Evolutionary conservation across 2,888 invertebrate genomes (phyloP).

Genomic region (Trichopria drosophilae): DNA sequence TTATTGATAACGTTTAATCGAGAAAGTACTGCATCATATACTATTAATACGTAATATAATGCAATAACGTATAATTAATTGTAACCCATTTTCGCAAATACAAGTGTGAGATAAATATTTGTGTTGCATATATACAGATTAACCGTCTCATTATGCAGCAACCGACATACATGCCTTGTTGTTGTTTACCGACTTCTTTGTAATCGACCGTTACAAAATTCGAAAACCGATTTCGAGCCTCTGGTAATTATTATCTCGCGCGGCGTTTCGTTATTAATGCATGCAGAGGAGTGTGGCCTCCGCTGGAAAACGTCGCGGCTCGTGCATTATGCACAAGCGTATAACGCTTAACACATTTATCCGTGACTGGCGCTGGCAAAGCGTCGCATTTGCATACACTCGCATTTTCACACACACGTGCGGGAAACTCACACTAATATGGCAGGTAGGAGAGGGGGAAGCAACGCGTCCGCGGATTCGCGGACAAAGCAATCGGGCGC

Average conservation of each 20-base stretch:
- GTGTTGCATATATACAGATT: background rate
- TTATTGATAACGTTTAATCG: too few species aligned
- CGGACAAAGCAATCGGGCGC: constrained; percentile 52
- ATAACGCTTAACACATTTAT: background rate
- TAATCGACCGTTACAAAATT: too few species aligned
- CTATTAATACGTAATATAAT: too few species aligned
- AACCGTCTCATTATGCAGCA: background rate
- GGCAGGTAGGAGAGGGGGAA: background rate
- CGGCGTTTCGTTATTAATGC: too few species aligned
- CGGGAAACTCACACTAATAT: background rate
- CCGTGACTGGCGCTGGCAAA: background rate
- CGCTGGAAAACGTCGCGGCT: background rate
- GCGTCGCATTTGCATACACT: background rate
- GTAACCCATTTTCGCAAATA: too few species aligned
- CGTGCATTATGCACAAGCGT: background rate
- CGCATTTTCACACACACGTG: background rate
- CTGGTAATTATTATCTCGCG: too few species aligned
- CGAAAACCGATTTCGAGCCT: too few species aligned
- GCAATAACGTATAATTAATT: too few species aligned
- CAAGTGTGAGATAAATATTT: background rate
- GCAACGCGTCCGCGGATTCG: constrained; percentile 36
- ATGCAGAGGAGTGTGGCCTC: too few species aligned
- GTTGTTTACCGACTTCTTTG: too few species aligned
- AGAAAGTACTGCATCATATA: too few species aligned
- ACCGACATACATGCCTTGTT: too few species aligned